Evolutionary conservation across 2,797 vertebrate genomes (phyloP).

Genomic region (Sebastes nivosus): DNA sequence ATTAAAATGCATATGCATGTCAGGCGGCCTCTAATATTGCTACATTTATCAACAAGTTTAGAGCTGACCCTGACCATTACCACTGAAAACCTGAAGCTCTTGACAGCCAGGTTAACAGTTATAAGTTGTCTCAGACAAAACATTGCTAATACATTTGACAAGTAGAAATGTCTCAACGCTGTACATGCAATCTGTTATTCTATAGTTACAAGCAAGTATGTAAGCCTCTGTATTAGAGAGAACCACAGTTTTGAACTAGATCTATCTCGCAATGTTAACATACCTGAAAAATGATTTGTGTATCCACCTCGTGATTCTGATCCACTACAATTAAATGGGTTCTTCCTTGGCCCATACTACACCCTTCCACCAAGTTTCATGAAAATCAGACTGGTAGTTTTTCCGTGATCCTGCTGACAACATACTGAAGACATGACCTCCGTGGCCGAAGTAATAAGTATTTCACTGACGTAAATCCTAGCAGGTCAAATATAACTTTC

Average conservation of each 20-base stretch:
- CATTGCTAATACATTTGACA: neutral
- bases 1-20: too few species aligned
- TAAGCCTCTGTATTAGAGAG: neutral
- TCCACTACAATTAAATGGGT: neutral
- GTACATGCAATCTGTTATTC: neutral
- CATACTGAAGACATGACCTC: neutral
- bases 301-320: neutral
- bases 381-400: neutral
- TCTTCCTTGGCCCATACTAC: too few species aligned
- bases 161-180: neutral
- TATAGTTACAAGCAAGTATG: neutral
- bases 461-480: neutral
- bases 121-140: neutral
- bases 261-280: too few species aligned
- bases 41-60: too few species aligned
- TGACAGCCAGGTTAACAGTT: neutral
- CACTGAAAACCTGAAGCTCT: neutral
- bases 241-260: neutral
- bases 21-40: too few species aligned
- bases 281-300: too few species aligned
- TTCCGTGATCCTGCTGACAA: too few species aligned
- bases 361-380: neutral
- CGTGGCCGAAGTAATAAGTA: neutral
- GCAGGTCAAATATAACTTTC: neutral
- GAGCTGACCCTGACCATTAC: too few species aligned